Evolutionary conservation across 2,797 vertebrate genomes (phyloP), one percentile per base, ranked within the genome.

Genomic region (Esox lucius): DNA sequence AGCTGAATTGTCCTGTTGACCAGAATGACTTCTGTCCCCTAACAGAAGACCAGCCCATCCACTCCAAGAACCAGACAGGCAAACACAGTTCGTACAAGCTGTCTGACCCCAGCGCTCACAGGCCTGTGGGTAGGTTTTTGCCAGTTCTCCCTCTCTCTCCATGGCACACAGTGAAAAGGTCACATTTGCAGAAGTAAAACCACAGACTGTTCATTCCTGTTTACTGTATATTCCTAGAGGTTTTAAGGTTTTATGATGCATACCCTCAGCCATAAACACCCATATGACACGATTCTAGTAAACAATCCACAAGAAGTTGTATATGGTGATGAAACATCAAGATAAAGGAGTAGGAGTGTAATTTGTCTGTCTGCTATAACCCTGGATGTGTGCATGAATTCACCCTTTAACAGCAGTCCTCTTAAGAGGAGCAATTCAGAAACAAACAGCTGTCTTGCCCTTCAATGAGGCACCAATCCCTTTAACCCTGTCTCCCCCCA

Each of bases 101-200:
- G 79, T 85, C 90, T 86, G 89, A 93, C 91, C 90, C 90, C 89
- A 92, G 92, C 91, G 81, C 92, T 92, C 92, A 94, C 86, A 93
- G 91, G 91, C 92, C 91, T 92, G 93, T 93, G 92, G 93, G 92
- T 94, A 93, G 89, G 92, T 93, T 79, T 80, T 78, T 85, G 56
- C 56, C 56, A 24, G 82, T 79, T 89, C 84, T 19, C 73, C 84
- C 86, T 75, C 73, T 70, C 53, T 79, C 71, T 87, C 86, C 80
- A 87, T 88, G 79, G 78, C 85, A 84, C 84, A 91, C 89, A 91
- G 89, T 91, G 89, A 89, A 93, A 93, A 92, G 91, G 92, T 92
- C 92, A 87, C 89, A 93, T 93, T 93, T 91, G 84, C 49, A 73
- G 17, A 70, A 15, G 12, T 72, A 61, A 16, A 42, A 77, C 61